Base-by-base conservation (phyloP, 1,140 invertebrate genomes). In the Aphis craccivora region DNA sequence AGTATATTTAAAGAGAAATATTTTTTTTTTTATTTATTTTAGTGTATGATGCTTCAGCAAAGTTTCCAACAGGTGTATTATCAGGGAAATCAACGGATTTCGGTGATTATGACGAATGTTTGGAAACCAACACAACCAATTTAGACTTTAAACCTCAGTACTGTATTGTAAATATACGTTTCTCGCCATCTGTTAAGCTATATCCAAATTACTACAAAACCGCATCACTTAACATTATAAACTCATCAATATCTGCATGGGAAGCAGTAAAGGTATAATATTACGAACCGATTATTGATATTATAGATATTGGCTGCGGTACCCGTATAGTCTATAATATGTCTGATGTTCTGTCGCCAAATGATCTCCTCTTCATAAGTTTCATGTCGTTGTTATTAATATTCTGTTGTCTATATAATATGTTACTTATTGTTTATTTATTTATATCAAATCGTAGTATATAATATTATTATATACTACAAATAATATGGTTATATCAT, bases 61-160 rank as follows among this genome's bases (percentile, higher is more conserved):
- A 94, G 81, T 93, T 94, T 76, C 94, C 95, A 22, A 87, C 94
- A 0, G 95, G 95, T 0, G 89, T 94, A 11, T 93, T 95, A 3
- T 94, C 94, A 30, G 95, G 95, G 0, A 94, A 94, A 0, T 93
- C 93, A 4, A 94, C 94, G n/a, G 94, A 95, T 37, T 94, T 95
- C 22, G 95, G 95, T 1, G 95, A 95, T 94, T 95, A 94, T 87
- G 95, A 95, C 94, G 94, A 95, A 89, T 95, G 95, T 90, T n/a
- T 95, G 23, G 91, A 94, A 40, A 94, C 94, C 94, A 51, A 93
- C 25, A 81, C 94, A 1, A 37, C 90, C 22, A 89, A 90, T 35
- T 94, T 92, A 20, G 94, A 94, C 1, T 87, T 95, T 35, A 53
- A 90, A 1, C 94, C 94, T 6, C 94, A 95, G 76, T 95, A 95